Percentiles rank a stretch among this genome's conserved stretches.
Conservation (phyloP, 1,140 invertebrate genomes). For the Drosophila pandora region DNA sequence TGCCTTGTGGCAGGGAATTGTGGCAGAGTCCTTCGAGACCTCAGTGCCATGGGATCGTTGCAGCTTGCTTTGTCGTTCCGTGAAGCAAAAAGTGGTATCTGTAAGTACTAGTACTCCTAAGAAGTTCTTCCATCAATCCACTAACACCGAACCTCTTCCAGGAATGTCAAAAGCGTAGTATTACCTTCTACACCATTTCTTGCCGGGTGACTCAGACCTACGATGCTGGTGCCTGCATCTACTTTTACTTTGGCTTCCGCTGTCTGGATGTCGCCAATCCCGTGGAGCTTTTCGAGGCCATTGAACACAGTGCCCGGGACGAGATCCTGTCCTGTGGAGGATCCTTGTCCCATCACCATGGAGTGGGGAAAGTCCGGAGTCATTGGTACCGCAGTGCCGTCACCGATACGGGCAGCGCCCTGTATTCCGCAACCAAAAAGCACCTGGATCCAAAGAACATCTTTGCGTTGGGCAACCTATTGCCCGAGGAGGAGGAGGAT, state of each 20-base stretch:
- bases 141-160: constrained; percentile 40
- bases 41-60: constrained; percentile 98
- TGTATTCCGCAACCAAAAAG: constrained; percentile 92
- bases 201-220: constrained; percentile 97
- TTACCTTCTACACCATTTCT: constrained; percentile 89
- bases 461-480: constrained; percentile 94
- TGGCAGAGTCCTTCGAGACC: constrained; percentile 99
- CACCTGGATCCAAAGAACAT: constrained; percentile 97
- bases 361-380: constrained; percentile 96
- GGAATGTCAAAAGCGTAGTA: constrained; percentile 89
- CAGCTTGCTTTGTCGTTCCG: constrained; percentile 92
- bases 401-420: constrained; percentile 89
- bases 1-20: constrained; percentile 93
- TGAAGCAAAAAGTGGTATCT: constrained; percentile 90
- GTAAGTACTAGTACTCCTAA: constrained; percentile 36
- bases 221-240: constrained; percentile 98
- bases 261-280: constrained; percentile 89
- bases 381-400: constrained; percentile 92
- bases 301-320: constrained; percentile 93
- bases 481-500: constrained; percentile 43
- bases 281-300: constrained; percentile 92
- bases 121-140: too few relatives aligned
- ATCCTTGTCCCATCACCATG: constrained; percentile 98
- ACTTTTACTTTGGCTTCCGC: constrained; percentile 99
- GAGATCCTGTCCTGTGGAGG: constrained; percentile 96